Percentiles rank a stretch among this genome's conserved stretches.
phyloP scores from a whole-genome alignment of 1,140 invertebrate species.

The Drosophila rufa region DNA sequence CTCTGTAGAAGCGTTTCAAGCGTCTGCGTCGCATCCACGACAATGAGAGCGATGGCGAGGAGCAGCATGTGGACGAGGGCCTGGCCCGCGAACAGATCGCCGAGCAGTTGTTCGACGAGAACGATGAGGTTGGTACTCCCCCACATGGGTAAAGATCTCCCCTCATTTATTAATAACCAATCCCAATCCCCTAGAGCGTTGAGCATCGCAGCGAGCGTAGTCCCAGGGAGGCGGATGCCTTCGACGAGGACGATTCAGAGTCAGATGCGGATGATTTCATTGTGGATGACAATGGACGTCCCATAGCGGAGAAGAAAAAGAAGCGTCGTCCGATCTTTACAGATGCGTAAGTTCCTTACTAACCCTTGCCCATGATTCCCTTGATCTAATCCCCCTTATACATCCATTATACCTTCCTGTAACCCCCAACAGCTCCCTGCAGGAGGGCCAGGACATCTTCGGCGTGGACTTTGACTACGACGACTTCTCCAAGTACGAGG shows the following conservation, averaged over 20 bases:
- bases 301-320: slow-evolving; percentile 94
- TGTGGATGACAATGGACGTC: slow-evolving; percentile 97
- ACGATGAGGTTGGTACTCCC: slow-evolving; percentile 90
- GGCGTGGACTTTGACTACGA: slow-evolving; percentile 99
- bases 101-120: slow-evolving; percentile 93
- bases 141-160: not conserved
- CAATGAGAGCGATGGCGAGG: slow-evolving; percentile 94
- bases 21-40: slow-evolving; percentile 93
- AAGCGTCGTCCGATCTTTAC: slow-evolving; percentile 95
- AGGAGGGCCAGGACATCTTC: slow-evolving; percentile 99
- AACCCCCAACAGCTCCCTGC: slow-evolving; percentile 89
- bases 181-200: slow-evolving; percentile 89
- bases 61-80: slow-evolving; percentile 89
- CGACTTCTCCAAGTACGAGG: slow-evolving; percentile 96
- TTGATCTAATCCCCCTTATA: not conserved
- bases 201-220: slow-evolving; percentile 90
- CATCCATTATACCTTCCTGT: no score
- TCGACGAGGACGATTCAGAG: slow-evolving; percentile 92
- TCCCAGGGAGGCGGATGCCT: slow-evolving; percentile 88
- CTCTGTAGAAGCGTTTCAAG: slow-evolving; percentile 93
- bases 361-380: no score
- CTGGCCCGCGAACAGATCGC: slow-evolving; percentile 94
- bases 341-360: slow-evolving; percentile 90
- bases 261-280: slow-evolving; percentile 98
- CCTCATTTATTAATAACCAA: not conserved